phyloP scores from a whole-genome alignment of 1,140 invertebrate species.

The Neodiprion lecontei region DNA sequence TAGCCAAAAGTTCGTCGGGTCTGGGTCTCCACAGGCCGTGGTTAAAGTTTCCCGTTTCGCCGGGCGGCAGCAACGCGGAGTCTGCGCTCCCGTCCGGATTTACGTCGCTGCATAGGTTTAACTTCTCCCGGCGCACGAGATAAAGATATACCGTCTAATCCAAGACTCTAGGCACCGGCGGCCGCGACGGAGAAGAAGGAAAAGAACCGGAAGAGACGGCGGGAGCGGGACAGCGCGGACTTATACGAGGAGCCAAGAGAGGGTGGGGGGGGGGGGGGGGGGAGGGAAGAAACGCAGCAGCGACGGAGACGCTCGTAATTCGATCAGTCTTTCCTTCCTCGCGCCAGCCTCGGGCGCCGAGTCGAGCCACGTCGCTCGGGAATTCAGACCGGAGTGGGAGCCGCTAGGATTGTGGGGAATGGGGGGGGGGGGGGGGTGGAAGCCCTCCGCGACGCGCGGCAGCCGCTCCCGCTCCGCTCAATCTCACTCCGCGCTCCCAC shows the following conservation, averaged over 20 bases:
- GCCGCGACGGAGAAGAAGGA: background rate
- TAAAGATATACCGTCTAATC: too few species aligned
- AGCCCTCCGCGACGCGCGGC: background rate
- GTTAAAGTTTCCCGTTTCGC: too few species aligned
- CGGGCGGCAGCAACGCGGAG: too few species aligned
- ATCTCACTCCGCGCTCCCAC: too few species aligned
- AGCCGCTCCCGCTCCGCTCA: too few species aligned
- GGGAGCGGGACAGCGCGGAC: background rate
- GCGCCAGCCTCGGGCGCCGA: background rate
- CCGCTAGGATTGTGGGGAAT: background rate
- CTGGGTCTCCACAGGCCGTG: too few species aligned
- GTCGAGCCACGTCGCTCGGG: slow-evolving; percentile 10
- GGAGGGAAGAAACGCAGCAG: background rate
- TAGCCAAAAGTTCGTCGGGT: too few species aligned
- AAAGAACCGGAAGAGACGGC: background rate
- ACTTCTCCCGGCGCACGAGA: background rate
- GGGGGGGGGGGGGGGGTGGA: slow-evolving; percentile 10
- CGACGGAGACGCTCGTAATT: slow-evolving; percentile 30
- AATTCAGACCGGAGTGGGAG: slow-evolving; percentile 23
- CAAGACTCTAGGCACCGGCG: background rate
- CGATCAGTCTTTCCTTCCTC: slow-evolving; percentile 24
- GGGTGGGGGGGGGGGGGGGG: background rate
- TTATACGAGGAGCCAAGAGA: background rate
- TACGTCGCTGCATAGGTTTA: background rate
- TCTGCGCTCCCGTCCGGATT: background rate